phyloP scores from a whole-genome alignment of 2,888 invertebrate species.

The Acanthococcus lagerstroemiae region DNA sequence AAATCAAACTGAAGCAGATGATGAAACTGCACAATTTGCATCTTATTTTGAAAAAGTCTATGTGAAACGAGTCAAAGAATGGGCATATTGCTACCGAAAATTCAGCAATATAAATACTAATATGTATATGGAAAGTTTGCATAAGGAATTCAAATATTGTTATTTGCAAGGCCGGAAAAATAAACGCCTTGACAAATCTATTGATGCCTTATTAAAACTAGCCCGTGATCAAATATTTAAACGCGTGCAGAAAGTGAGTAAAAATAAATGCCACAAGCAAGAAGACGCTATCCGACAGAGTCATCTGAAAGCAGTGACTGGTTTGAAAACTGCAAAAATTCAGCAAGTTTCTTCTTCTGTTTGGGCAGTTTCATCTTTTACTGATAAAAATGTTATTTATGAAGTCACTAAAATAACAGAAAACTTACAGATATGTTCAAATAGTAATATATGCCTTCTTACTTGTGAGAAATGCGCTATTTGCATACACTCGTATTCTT shows the following conservation, averaged over 20 bases:
- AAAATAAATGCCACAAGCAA: neutral
- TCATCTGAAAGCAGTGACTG: neutral
- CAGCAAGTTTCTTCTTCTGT: no score
- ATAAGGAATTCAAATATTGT: neutral
- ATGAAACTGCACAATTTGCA: neutral
- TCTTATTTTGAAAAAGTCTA: neutral
- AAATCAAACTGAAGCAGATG: neutral
- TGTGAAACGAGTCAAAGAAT: neutral
- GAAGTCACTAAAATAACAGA: neutral
- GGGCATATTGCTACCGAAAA: neutral
- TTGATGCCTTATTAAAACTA: conserved; percentile 32
- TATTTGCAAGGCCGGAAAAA: conserved; percentile 2
- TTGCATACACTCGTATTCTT: conserved; percentile 13
- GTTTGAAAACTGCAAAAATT: neutral
- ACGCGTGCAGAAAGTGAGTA: neutral
- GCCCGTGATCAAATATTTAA: neutral
- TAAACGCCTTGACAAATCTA: conserved; percentile 34
- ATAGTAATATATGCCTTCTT: neutral
- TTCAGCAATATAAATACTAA: neutral
- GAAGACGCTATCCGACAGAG: neutral
- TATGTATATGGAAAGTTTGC: conserved; percentile 1
- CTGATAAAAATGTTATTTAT: neutral
- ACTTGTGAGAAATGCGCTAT: neutral
- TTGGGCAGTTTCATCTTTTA: neutral
- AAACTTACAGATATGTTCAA: neutral